Evolutionary conservation across 2,888 invertebrate species (phyloP).

Genomic region (Chaitophorus viminalis): DNA sequence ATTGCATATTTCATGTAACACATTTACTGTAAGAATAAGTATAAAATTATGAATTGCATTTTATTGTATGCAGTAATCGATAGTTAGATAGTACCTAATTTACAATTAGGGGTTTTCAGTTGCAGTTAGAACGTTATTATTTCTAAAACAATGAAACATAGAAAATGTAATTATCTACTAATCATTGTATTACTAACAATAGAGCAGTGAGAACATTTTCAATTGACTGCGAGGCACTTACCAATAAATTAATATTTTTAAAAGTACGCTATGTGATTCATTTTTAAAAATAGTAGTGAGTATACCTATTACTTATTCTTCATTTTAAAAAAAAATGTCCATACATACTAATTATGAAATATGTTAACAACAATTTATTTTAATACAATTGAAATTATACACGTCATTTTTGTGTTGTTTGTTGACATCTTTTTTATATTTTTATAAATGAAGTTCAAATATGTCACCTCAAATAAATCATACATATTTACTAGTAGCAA

Average conservation of each 20-base stretch:
- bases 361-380: not conserved
- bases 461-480: not conserved
- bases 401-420: not conserved
- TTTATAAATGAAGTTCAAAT: not conserved
- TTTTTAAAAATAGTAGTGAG: not conserved
- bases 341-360: not conserved
- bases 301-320: not conserved
- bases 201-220: conserved; percentile 31
- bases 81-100: conserved; percentile 38
- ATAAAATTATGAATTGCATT: conserved; percentile 2
- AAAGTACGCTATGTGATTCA: not conserved
- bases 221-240: conserved; percentile 23
- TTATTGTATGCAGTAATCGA: conserved; percentile 18
- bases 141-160: conserved; percentile 44
- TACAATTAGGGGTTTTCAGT: conserved; percentile 49
- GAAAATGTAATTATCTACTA: conserved; percentile 44
- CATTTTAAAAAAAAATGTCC: not conserved
- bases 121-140: conserved; percentile 43
- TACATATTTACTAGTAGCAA: not conserved
- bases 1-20: not conserved
- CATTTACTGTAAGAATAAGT: conserved; percentile 9
- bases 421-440: not conserved
- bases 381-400: not conserved
- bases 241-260: conserved; percentile 27
- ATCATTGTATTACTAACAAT: conserved; percentile 36